Base-by-base conservation (phyloP, 2,113 vertebrate genomes). In the Vicugna pacos region DNA sequence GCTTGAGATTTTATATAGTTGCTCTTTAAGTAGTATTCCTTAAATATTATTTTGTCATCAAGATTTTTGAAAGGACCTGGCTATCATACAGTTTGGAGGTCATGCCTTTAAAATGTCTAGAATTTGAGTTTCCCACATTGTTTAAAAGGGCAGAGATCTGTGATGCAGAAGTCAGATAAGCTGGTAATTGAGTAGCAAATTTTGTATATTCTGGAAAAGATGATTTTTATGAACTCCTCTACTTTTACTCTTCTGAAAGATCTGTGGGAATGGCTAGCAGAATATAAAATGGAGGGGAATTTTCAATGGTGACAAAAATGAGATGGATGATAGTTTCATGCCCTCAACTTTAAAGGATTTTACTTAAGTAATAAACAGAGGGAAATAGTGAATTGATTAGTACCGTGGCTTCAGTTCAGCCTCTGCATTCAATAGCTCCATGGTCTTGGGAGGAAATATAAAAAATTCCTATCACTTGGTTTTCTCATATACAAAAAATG, bases 1-100 rank as follows among this genome's bases (percentile, higher is more conserved):
- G 13, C 15, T 60, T 42, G 73, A 89, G 3, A 69, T 73, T 90
- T 94, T 84, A 42, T 54, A 16, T 38, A 76, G 16, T 94, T 32
- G 65, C 38, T 48, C n/a, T 88, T 93, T 81, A 87, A 56, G 50
- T 52, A 83, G 14, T 50, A 67, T 83, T 54, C 17, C 14, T 91
- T 62, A 96, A 79, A 69, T 91, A 24, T 7, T 75, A 42, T 89
- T 96, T 85, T 91, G 35, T 83, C 15, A 85, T 8, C 35, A 93
- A 81, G 13, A 2, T 52, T 90, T 91, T 95, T 90, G 8, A 95
- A 86, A 77, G 20, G 8, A 83, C 73, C 3, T 52, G 5, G 7
- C 7, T 46, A 75, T 35, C 20, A 82, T 72, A 76, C 2, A 20
- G n/a, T 90, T 85, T 76, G 38, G 22, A 90, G 32, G 6, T 48